A percentile compares a stretch with the other conserved stretches of the same genome.
phyloP scores from a whole-genome alignment of 1,140 invertebrate species.

The Trinorchestia longiramus region DNA sequence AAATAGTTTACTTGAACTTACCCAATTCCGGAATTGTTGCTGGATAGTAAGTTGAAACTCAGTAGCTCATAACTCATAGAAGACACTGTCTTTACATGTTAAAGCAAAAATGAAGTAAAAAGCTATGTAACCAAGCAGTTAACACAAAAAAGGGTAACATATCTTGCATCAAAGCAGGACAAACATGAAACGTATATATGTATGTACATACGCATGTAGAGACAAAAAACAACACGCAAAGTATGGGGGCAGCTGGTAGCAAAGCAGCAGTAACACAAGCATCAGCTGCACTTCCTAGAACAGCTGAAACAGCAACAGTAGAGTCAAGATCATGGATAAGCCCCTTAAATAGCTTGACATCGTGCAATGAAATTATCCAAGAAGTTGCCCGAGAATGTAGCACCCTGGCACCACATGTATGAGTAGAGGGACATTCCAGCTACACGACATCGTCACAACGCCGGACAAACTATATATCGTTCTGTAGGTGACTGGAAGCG shows the following conservation, averaged over 20 bases:
- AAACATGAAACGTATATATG: neutral
- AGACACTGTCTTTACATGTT: neutral
- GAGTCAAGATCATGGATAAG: neutral
- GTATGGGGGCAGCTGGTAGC: neutral
- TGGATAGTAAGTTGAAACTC: neutral
- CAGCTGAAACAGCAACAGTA: conserved; percentile 1
- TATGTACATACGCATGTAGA: neutral
- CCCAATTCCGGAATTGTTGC: neutral
- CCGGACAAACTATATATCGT: neutral
- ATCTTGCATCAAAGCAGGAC: neutral
- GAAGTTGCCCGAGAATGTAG: neutral
- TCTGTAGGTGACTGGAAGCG: neutral
- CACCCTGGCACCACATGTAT: neutral
- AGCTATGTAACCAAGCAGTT: neutral
- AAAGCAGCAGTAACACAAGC: neutral
- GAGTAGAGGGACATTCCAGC: too few relatives aligned
- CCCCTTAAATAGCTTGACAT: neutral
- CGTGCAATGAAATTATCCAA: neutral
- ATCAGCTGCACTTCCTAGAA: neutral
- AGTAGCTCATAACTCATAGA: too few relatives aligned
- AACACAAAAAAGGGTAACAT: neutral
- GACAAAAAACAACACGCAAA: neutral
- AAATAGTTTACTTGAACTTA: neutral
- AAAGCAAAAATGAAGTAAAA: neutral
- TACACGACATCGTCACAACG: neutral